These are phyloP conservation scores for Melanchra persicariae DNA, from an alignment of 2,888 invertebrate genomes.

Conservation along the genomic window DNA sequence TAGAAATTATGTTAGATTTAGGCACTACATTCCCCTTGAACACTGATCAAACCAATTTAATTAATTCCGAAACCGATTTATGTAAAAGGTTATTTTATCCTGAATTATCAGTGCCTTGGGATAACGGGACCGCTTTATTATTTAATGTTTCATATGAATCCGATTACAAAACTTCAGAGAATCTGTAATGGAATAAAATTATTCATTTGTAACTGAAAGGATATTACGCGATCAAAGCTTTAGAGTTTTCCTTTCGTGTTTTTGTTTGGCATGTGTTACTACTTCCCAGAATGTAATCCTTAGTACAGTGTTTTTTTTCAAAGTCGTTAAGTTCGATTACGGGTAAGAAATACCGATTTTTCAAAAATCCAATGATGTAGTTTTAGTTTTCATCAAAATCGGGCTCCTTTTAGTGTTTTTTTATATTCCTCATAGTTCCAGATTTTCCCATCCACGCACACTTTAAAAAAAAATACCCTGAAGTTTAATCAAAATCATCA, in stretches of 20 bases:
- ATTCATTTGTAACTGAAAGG: conserved; percentile 9
- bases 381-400: no score
- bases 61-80: conserved; percentile 34
- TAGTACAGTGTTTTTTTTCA: no score
- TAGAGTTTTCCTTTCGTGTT: background rate
- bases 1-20: background rate
- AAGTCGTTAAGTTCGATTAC: no score
- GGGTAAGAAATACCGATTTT: no score
- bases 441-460: no score
- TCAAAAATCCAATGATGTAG: no score
- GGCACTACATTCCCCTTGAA: background rate
- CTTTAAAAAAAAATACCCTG: no score
- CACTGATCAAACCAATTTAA: conserved; percentile 10
- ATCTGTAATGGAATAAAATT: conserved; percentile 40
- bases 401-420: no score
- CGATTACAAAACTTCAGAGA: conserved; percentile 29
- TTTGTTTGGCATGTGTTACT: background rate
- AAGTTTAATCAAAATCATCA: no score
- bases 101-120: conserved; percentile 33
- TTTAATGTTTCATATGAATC: conserved; percentile 45
- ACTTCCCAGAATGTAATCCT: no score
- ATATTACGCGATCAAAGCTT: conserved; percentile 19
- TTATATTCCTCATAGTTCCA: no score
- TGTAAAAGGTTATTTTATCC: conserved; percentile 40
- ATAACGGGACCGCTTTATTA: conserved; percentile 29